Base-by-base conservation (phyloP, 2,888 invertebrate genomes). In the Antitype chi region DNA sequence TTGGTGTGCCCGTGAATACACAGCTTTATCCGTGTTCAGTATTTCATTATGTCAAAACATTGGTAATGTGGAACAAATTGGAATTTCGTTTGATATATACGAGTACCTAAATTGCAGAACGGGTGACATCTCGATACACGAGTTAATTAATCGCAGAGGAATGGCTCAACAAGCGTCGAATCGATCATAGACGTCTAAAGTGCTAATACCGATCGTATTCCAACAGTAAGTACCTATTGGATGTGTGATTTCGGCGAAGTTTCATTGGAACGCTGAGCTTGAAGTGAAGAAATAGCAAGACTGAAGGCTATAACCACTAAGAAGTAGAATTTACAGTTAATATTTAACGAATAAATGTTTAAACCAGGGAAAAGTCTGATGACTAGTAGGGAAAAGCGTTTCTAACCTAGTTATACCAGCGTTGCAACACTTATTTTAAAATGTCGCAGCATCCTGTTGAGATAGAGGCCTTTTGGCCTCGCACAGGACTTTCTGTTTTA, bases 101-200 rank as follows among this genome's bases (percentile, higher is more conserved):
- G 38, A 38, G 11, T 47, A 32, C 15, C 57, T 64, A 62, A 55
- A 70, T 71, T 63, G 62, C 74, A 57, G 63, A 72, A 52, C 23
- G 38, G 64, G 53, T 77, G 63, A 68, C 73, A 84, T 69, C 53
- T 69, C 55, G 70, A 62, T 77, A 79, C 66, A 85, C 63, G 71
- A 63, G 73, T 75, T 79, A 84, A 85, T 85, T 83, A 85, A 76
- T 76, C 63, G 68, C 43, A 69, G 55, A 79, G 76, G 60, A 68
- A 79, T 68, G 75, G 64, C 74, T 79, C 69, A 73, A 74, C 63
- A 77, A 78, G 63, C 76, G 59, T 43, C 64, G 75, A 67, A 81
- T 84, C 75, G 76, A 81, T 81, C 75, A 64, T 59, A 76, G 76
- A 68, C 72, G 76, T 73, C 80, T 78, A 63, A 78, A 80, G 80